phyloP scores from a whole-genome alignment of 2,888 invertebrate genomes.

The Cyrtodaria siliqua region DNA sequence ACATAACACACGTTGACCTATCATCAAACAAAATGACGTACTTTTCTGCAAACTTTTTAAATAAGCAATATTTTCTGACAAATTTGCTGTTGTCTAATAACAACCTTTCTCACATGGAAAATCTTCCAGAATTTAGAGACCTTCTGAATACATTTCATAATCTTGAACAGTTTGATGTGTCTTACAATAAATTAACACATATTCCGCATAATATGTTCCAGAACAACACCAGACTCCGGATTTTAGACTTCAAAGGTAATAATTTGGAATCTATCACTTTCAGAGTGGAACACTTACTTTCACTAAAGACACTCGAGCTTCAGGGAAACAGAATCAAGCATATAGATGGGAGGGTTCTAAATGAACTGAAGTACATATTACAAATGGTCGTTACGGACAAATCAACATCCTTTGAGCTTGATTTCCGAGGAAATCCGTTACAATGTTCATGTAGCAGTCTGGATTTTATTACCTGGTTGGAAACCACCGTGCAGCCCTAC shows the following conservation, averaged over 20 bases:
- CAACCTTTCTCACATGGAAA: not conserved
- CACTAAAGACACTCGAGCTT: not conserved
- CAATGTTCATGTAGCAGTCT: no score
- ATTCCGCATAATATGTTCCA: not conserved
- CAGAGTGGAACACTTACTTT: not conserved
- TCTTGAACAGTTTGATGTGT: not conserved
- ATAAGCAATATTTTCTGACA: not conserved
- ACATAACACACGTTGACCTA: no score
- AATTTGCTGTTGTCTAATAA: not conserved
- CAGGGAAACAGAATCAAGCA: not conserved
- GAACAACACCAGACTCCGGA: not conserved
- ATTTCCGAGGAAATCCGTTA: no score
- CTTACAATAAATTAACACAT: not conserved
- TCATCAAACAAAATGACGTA: no score
- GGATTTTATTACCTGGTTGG: no score
- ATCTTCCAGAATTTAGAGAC: not conserved
- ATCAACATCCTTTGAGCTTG: no score
- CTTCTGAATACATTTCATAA: not conserved
- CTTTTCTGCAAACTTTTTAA: no score
- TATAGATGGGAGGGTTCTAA: not conserved
- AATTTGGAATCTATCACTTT: not conserved
- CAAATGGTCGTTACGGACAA: no score
- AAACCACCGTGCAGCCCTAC: no score
- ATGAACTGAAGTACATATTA: no score
- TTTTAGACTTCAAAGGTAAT: not conserved